phyloP scores from a whole-genome alignment of 2,888 invertebrate species.

The Drosophila incognita region DNA sequence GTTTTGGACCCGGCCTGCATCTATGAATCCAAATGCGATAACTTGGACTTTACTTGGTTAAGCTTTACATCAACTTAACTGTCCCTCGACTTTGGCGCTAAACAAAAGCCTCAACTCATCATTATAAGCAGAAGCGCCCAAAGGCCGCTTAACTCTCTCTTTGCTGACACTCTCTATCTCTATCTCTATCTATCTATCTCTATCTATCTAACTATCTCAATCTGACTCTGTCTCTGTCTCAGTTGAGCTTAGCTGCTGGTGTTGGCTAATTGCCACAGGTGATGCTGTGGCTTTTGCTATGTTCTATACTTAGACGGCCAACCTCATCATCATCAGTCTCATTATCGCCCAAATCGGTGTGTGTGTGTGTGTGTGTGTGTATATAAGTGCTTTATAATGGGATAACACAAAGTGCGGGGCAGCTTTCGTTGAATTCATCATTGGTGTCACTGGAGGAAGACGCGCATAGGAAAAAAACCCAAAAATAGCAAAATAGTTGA shows the following conservation, averaged over 20 bases:
- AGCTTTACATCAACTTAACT: neutral
- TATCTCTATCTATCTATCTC: neutral
- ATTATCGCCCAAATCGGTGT: neutral
- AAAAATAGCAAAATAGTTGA: conserved; percentile 32
- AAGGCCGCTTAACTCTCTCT: conserved; percentile 7
- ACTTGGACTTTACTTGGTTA: conserved; percentile 8
- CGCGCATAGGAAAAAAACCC: conserved; percentile 36
- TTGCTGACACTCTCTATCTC: no score
- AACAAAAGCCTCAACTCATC: conserved; percentile 30
- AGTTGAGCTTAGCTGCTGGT: conserved; percentile 4
- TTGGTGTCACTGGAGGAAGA: conserved; percentile 43
- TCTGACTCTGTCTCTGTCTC: neutral
- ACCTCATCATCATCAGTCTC: conserved; percentile 33
- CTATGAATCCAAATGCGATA: neutral
- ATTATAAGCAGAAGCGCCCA: conserved; percentile 1
- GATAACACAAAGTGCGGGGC: conserved; percentile 32
- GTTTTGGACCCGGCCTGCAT: neutral
- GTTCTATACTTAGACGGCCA: conserved; percentile 51
- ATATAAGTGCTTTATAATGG: conserved; percentile 31
- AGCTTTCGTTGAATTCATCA: conserved; percentile 59
- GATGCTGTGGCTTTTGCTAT: conserved; percentile 10
- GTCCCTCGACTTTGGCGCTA: conserved; percentile 20
- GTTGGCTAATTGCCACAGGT: conserved; percentile 26
- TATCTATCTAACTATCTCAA: neutral
- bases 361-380: conserved; percentile 6